Percentiles rank a stretch among this genome's conserved stretches.
phyloP scores from a whole-genome alignment of 2,888 invertebrate genomes.

The Pammene aurita region DNA sequence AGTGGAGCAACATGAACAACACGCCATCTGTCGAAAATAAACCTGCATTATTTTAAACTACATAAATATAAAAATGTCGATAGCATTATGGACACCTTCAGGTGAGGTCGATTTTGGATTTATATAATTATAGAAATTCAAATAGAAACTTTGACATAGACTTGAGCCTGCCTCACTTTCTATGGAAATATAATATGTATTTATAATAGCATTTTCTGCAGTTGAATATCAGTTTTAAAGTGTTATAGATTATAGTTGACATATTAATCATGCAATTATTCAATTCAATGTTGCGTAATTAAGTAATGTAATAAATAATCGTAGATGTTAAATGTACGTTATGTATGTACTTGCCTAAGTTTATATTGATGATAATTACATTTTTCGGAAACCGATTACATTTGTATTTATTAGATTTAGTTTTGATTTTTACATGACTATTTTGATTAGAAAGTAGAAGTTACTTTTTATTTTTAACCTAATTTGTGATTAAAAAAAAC shows the following conservation, averaged over 20 bases:
- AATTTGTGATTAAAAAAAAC: not conserved
- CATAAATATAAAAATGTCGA: too few relatives aligned
- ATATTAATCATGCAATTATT: conserved; percentile 2
- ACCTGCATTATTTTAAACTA: too few relatives aligned
- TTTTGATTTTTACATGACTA: not conserved
- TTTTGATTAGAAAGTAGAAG: conserved; percentile 10
- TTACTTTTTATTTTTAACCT: not conserved
- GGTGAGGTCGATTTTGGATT: too few relatives aligned
- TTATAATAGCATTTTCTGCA: too few relatives aligned
- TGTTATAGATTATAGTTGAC: not conserved
- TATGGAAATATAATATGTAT: too few relatives aligned
- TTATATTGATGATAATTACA: not conserved
- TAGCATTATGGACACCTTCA: too few relatives aligned
- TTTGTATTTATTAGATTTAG: conserved; percentile 11
- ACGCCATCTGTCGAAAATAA: conserved; percentile 5
- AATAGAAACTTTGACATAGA: too few relatives aligned
- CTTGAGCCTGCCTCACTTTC: too few relatives aligned
- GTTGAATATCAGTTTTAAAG: not conserved
- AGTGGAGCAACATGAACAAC: not conserved
- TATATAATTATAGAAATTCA: too few relatives aligned
- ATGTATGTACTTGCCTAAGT: conserved; percentile 1
- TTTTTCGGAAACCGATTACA: not conserved
- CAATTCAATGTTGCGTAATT: conserved; percentile 4
- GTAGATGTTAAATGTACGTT: not conserved
- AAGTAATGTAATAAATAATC: not conserved